Evolutionary conservation across 1,140 invertebrate genomes (phyloP), one percentile per base, ranked within the genome.

Genomic region (Lerema accius): DNA sequence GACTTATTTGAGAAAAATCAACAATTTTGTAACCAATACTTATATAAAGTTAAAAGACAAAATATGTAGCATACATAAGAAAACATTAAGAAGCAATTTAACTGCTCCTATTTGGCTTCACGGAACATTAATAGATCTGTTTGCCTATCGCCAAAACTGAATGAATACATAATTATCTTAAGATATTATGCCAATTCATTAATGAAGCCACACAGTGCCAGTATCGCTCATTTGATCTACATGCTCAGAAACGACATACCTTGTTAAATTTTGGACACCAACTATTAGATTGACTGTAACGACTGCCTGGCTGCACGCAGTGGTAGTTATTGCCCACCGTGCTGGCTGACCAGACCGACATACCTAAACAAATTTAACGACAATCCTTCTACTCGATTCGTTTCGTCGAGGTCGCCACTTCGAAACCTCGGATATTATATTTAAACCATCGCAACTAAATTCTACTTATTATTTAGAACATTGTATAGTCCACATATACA

Each of bases 301-400:
- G 82, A 78, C 80, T 80, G 73, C 69, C 71, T 76, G 77, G 72
- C 71, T 80, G 74, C 69, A 73, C 74, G 67, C 64, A 80, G 67
- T 80, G 76, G 71, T 82, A 84, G 82, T 89, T 89, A 82, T 86
- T 87, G 65, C 83, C 85, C 78, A 81, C 81, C 60, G 86, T 87
- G 80, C 86, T 90, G 72, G 84, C 86, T 75, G 88, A 90, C 88
- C 88, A 90, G 87, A 90, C 88, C 82, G 88, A 90, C 88, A 90
- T 90, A 86, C 84, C 88, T 90, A 89, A 84, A 86, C 75, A 80
- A 82, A 81, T 81, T 74, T 68, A 75, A 82, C 73, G 71, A 78
- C 60, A 84, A 77, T 79, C 82, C 78, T 82, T 84, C 77, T 67
- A 73, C 68, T 74, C 67, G 63, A 73, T 53, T 62, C 59, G 75